Evolutionary conservation across 37 sponge, comb jelly and placozoan species (phyloP).

Genomic region (Agelas oroides): DNA sequence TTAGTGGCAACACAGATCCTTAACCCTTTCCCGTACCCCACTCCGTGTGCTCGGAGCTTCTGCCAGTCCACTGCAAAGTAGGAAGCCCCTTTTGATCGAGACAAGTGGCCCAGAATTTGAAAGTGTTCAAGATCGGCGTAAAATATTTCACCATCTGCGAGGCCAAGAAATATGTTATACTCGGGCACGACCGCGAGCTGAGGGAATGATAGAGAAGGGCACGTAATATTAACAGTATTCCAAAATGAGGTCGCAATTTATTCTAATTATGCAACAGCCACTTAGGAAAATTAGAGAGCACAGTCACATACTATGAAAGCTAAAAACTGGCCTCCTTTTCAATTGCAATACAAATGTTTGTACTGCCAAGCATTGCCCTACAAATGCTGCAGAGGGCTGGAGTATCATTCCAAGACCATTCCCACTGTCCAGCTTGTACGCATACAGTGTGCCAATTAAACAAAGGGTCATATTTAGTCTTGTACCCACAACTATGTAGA

Average conservation of each 20-base stretch:
- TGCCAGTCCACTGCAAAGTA: slow-evolving; percentile 59
- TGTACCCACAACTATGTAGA: too few relatives aligned
- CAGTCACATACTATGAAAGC: neutral
- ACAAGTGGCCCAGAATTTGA: neutral
- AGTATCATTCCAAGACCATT: too few relatives aligned
- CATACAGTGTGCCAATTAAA: too few relatives aligned
- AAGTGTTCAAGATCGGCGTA: slow-evolving; percentile 39
- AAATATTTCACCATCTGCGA: slow-evolving; percentile 49
- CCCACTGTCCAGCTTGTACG: too few relatives aligned
- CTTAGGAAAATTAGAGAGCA: neutral
- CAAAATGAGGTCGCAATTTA: too few relatives aligned
- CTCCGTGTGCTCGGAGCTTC: neutral
- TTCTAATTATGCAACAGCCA: neutral
- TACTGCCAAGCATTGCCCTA: too few relatives aligned
- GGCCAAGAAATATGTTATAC: slow-evolving; percentile 41
- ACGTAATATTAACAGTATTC: too few relatives aligned
- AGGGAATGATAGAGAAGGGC: too few relatives aligned
- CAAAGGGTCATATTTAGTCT: too few relatives aligned
- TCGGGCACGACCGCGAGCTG: slow-evolving; percentile 59
- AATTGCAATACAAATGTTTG: too few relatives aligned
- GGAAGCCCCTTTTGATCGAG: neutral
- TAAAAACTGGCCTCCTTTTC: too few relatives aligned
- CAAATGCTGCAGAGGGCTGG: too few relatives aligned
- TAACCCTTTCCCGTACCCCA: neutral
- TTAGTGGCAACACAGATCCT: slow-evolving; percentile 25